Conservation (phyloP, 2,888 invertebrate species). For the Megaustenia siamemsis region DNA sequence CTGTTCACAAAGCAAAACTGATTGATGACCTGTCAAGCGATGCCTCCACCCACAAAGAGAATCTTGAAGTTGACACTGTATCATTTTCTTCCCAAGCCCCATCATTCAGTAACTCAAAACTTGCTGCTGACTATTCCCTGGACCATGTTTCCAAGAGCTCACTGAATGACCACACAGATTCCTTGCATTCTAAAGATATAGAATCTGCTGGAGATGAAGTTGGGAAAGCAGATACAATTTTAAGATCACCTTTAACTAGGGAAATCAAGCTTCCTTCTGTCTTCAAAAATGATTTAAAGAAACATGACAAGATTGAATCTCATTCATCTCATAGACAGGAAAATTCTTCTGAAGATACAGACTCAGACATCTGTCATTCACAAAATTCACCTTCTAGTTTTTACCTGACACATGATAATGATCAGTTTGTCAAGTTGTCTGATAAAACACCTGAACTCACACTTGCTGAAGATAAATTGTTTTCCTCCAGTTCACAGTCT, state of each 20-base stretch:
- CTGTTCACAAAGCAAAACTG: slow-evolving; percentile 10
- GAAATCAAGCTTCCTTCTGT: neutral
- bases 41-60: neutral
- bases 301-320: neutral
- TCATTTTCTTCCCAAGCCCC: slow-evolving; percentile 64
- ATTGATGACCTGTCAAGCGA: slow-evolving; percentile 36
- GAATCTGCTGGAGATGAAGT: neutral
- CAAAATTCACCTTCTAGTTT: neutral
- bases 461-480: neutral
- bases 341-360: neutral
- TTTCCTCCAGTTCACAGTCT: neutral
- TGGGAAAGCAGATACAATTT: neutral
- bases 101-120: slow-evolving; percentile 58
- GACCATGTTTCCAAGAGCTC: neutral
- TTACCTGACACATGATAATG: neutral
- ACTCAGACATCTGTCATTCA: neutral
- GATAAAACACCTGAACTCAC: neutral
- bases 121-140: slow-evolving; percentile 45
- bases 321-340: neutral
- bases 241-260: neutral
- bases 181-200: neutral
- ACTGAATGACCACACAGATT: neutral
- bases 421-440: neutral
- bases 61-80: slow-evolving; percentile 64
- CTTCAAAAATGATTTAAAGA: neutral